phyloP scores from a whole-genome alignment of 92 coral and sea anemone genomes.

The Meandrina meandrites region DNA sequence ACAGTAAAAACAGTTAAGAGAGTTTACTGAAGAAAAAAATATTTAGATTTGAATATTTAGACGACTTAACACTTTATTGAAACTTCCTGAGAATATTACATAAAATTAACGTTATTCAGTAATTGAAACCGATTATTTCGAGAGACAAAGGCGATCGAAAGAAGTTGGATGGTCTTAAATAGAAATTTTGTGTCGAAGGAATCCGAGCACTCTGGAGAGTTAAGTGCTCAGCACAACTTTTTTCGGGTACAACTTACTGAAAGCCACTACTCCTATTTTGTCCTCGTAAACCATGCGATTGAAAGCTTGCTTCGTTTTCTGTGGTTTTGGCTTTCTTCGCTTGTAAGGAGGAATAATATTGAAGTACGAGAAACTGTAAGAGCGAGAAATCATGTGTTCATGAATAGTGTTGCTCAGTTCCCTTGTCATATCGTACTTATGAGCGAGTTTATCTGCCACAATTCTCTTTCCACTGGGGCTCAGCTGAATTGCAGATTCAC shows the following conservation, averaged over 20 bases:
- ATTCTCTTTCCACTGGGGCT: conserved; percentile 63
- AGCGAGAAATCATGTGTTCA: conserved; percentile 92
- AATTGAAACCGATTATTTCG: neutral
- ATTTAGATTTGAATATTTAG: neutral
- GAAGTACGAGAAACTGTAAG: conserved; percentile 79
- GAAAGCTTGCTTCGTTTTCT: conserved; percentile 72
- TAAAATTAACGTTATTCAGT: neutral
- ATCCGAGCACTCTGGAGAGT: neutral
- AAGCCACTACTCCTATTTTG: conserved; percentile 73
- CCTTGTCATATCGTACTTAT: conserved; percentile 86
- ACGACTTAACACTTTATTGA: neutral
- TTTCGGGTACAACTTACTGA: conserved; percentile 42
- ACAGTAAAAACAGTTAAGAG: neutral
- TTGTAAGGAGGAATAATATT: conserved; percentile 88
- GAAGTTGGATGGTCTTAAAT: neutral
- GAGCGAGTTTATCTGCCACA: conserved; percentile 80
- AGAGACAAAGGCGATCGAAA: neutral
- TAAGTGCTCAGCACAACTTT: conserved; percentile 25
- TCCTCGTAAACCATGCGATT: conserved; percentile 87
- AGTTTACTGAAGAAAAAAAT: neutral
- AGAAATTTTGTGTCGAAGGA: neutral
- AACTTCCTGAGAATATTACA: conserved; percentile 1
- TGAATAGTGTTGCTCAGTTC: conserved; percentile 86
- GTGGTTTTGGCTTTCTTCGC: conserved; percentile 72
- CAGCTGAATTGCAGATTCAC: conserved; percentile 43